Evolutionary conservation across 1,140 invertebrate species (phyloP).

Genomic region (Drosophila paulistorum): DNA sequence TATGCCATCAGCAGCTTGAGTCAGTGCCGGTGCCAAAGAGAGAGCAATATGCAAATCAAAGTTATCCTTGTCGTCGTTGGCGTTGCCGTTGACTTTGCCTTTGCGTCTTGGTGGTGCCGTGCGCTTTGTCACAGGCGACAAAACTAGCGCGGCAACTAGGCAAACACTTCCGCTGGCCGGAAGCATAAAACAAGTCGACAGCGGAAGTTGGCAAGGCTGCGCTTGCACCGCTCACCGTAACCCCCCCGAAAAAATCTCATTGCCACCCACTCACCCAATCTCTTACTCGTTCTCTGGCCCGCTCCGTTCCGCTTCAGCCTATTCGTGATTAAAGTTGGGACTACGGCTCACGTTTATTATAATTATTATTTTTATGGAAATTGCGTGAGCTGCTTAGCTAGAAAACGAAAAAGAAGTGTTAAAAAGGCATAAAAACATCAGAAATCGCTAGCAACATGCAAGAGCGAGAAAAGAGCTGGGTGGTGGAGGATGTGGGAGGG

Average conservation of each 20-base stretch:
- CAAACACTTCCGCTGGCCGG: slow-evolving; percentile 80
- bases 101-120: slow-evolving; percentile 11
- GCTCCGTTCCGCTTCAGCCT: background rate
- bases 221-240: slow-evolving; percentile 3
- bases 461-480: background rate
- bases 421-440: slow-evolving; percentile 65
- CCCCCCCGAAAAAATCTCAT: too few relatives aligned
- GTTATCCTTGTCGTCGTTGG: slow-evolving; percentile 46
- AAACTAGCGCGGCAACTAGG: slow-evolving; percentile 80
- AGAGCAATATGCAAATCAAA: slow-evolving; percentile 73
- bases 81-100: slow-evolving; percentile 22
- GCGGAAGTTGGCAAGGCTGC: slow-evolving; percentile 69
- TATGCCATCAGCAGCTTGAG: slow-evolving; percentile 8
- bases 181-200: slow-evolving; percentile 81
- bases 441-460: slow-evolving; percentile 54
- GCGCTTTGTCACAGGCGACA: slow-evolving; percentile 57
- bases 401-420: slow-evolving; percentile 74
- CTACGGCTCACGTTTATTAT: slow-evolving; percentile 58
- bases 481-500: background rate
- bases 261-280: background rate
- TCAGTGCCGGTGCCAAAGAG: background rate
- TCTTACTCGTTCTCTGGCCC: background rate
- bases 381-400: slow-evolving; percentile 80
- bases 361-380: slow-evolving; percentile 72
- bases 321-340: slow-evolving; percentile 67